Base-by-base conservation (phyloP, 92 coral and sea anemone species). In the Chrysogorgia sp. region DNA sequence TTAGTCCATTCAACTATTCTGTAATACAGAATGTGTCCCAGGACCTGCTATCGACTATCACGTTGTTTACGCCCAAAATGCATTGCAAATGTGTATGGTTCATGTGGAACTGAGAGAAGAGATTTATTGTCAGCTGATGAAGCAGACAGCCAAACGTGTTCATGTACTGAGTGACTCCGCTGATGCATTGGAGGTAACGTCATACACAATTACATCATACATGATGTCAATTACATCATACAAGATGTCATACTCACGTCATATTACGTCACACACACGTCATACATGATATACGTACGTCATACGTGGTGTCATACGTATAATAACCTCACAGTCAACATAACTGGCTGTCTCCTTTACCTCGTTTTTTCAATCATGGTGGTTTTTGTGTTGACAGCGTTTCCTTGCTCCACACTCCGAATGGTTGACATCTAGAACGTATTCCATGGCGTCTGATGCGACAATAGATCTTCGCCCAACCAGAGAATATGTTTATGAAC, bases 11-110 rank as follows among this genome's bases (percentile, higher is more conserved):
- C 84, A 86, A 52, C 78, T 94, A 55, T 94, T 94, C 71, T 91
- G 94, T 5, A 92, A 91, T 17, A 93, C 90, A 19, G 92, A 91
- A 34, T 89, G 90, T 62, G 96, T 89, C 60, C 97, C 88, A 71
- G 86, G 89, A 15, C 76, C 81, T 31, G 98, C 98, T 26, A 91
- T 94, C 28, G 97, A 94, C 67, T 94, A 94, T 43, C 98, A 94
- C 89, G 98, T 94, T 90, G 86, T 93, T 17, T 81, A 91, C 76
- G 98, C 97, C 90, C 98, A 94, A 92, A 94, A 94, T 94, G 98
- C 98, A 59, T 84, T 91, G 96, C 98, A 91, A 62, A 86, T 82
- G 17, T 93, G 96, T 53, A 71, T 94, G 40, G 88, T 78, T 74
- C 78, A 89, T 23, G 92, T 91, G 23, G 98, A 94, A 70, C 91